phyloP scores from a whole-genome alignment of 1,140 invertebrate genomes.

The Pseudomyrmex sp. region DNA sequence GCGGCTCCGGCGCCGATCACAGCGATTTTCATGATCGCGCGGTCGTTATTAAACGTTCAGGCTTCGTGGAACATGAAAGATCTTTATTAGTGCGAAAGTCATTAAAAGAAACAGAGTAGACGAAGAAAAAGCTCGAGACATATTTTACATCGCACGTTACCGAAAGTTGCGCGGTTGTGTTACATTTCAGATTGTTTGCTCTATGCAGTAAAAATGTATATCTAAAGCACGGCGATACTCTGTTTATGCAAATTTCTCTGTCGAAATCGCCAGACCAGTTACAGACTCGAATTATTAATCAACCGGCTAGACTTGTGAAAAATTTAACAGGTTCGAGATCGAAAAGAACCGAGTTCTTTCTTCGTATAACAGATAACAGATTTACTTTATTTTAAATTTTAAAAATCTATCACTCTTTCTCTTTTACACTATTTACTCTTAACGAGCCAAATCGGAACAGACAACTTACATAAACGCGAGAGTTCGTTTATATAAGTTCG shows the following conservation, averaged over 20 bases:
- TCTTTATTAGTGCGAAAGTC: constrained; percentile 22
- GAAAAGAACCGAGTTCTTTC: constrained; percentile 36
- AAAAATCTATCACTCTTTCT: background rate
- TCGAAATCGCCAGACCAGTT: background rate
- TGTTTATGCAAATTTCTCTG: constrained; percentile 13
- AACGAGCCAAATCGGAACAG: background rate
- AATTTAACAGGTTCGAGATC: constrained; percentile 27
- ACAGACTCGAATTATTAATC: background rate
- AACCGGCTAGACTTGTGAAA: constrained; percentile 35
- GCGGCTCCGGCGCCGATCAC: constrained; percentile 89
- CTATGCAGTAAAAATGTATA: too few relatives aligned
- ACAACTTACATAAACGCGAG: background rate
- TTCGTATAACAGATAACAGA: background rate
- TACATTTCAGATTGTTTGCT: too few relatives aligned
- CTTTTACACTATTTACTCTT: background rate
- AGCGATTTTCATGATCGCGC: constrained; percentile 85
- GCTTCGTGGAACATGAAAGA: constrained; percentile 16
- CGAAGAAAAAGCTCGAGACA: too few relatives aligned
- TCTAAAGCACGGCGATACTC: background rate
- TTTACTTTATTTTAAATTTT: too few relatives aligned
- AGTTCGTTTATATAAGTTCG: background rate
- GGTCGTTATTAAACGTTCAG: background rate
- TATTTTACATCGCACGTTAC: too few relatives aligned
- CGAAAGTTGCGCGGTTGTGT: too few relatives aligned
- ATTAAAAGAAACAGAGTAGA: background rate